phyloP scores from a whole-genome alignment of 2,797 vertebrate species.

The Lerista edwardsae region DNA sequence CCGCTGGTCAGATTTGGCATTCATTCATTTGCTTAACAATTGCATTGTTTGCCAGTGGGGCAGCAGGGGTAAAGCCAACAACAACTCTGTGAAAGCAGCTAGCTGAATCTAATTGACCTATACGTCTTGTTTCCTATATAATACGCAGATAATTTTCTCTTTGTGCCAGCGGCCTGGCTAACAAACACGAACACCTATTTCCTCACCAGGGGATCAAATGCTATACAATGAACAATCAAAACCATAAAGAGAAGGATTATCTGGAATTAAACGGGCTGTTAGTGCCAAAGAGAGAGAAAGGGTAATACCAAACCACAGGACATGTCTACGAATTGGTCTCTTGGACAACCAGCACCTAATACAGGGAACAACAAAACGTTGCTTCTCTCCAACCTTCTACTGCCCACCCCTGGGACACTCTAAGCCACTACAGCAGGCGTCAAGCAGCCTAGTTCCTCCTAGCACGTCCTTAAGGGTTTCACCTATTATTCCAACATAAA shows the following conservation, averaged over 20 bases:
- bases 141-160: not conserved
- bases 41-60: constrained; percentile 66
- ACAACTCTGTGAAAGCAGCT: constrained; percentile 50
- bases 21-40: constrained; percentile 73
- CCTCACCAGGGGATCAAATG: not conserved
- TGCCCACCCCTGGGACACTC: too few species aligned
- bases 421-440: too few species aligned
- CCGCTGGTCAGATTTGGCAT: constrained; percentile 69
- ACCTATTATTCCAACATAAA: too few species aligned
- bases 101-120: constrained; percentile 52
- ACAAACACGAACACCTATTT: not conserved
- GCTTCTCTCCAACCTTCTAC: too few species aligned
- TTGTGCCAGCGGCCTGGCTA: not conserved
- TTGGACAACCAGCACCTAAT: too few species aligned
- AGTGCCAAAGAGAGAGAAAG: not conserved
- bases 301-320: not conserved
- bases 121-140: constrained; percentile 53
- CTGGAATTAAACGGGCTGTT: not conserved
- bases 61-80: constrained; percentile 48
- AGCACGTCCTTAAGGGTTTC: too few species aligned
- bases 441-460: too few species aligned
- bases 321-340: too few species aligned
- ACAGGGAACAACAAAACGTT: too few species aligned
- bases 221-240: not conserved
- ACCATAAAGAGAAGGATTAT: not conserved